Evolutionary conservation across 1,140 invertebrate species (phyloP).

Genomic region (Polypedilum vanderplanki): DNA sequence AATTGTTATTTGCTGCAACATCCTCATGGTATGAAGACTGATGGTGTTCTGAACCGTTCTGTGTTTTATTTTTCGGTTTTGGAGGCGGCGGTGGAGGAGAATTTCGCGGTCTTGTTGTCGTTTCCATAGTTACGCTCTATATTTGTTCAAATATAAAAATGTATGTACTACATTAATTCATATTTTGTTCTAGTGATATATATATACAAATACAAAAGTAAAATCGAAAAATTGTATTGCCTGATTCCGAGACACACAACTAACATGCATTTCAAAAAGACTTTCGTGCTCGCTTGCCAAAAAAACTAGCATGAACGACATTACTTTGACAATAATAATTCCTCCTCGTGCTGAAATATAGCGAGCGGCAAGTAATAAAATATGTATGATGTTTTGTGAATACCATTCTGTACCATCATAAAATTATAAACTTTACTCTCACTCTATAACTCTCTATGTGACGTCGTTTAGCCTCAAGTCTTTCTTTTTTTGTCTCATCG

Average conservation of each 20-base stretch:
- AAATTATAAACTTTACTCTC: neutral
- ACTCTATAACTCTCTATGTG: too few relatives aligned
- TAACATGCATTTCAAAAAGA: neutral
- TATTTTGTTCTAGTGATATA: neutral
- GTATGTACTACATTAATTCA: constrained; percentile 4
- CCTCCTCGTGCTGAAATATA: neutral
- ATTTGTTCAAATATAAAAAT: neutral
- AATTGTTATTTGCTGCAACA: constrained; percentile 32
- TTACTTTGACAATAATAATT: constrained; percentile 19
- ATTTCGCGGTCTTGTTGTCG: constrained; percentile 21
- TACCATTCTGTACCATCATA: constrained; percentile 17
- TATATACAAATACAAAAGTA: neutral
- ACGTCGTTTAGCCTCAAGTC: too few relatives aligned
- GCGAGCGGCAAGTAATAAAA: neutral
- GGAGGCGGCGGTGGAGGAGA: constrained; percentile 42
- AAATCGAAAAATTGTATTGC: constrained; percentile 14
- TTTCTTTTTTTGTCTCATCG: too few relatives aligned
- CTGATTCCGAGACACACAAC: neutral
- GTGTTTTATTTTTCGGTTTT: constrained; percentile 39
- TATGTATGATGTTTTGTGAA: neutral
- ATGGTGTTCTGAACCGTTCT: constrained; percentile 30
- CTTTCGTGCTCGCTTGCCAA: neutral
- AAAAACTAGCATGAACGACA: neutral
- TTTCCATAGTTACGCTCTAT: constrained; percentile 12
- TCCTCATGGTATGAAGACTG: constrained; percentile 33